Conservation (phyloP, 92 coral and sea anemone species). For the Porites lobata region DNA sequence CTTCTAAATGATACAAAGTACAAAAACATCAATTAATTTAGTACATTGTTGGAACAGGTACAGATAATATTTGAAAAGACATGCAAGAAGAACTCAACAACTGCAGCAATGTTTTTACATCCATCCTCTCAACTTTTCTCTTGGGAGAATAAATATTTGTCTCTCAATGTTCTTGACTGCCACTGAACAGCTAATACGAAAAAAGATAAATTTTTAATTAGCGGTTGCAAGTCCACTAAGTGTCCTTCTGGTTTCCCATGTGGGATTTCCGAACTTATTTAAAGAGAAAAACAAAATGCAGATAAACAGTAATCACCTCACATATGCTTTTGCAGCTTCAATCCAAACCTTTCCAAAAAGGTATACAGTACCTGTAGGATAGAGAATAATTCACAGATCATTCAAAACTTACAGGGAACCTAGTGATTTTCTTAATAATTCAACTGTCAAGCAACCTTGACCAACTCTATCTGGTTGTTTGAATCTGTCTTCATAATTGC, state of each 20-base stretch:
- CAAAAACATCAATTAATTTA: neutral
- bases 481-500: slow-evolving; percentile 94
- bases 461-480: slow-evolving; percentile 87
- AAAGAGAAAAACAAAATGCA: neutral
- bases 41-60: neutral
- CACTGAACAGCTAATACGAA: slow-evolving; percentile 81
- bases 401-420: slow-evolving; percentile 3
- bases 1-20: too few relatives aligned
- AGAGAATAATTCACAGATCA: too few relatives aligned
- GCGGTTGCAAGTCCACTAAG: neutral
- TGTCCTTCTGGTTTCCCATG: too few relatives aligned
- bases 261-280: neutral
- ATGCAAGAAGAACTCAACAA: too few relatives aligned
- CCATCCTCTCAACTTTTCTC: too few relatives aligned
- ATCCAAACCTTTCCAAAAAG: slow-evolving; percentile 98
- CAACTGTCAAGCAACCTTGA: neutral
- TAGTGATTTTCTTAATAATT: too few relatives aligned
- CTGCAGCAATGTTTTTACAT: too few relatives aligned
- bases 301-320: slow-evolving; percentile 66
- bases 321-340: slow-evolving; percentile 88
- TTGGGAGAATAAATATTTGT: slow-evolving; percentile 87
- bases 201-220: too few relatives aligned
- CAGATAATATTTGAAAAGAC: too few relatives aligned
- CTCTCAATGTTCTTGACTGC: slow-evolving; percentile 96
- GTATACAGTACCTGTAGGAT: slow-evolving; percentile 85